Conservation (phyloP, 64 coral and sea anemone genomes). For the Porites lutea region DNA sequence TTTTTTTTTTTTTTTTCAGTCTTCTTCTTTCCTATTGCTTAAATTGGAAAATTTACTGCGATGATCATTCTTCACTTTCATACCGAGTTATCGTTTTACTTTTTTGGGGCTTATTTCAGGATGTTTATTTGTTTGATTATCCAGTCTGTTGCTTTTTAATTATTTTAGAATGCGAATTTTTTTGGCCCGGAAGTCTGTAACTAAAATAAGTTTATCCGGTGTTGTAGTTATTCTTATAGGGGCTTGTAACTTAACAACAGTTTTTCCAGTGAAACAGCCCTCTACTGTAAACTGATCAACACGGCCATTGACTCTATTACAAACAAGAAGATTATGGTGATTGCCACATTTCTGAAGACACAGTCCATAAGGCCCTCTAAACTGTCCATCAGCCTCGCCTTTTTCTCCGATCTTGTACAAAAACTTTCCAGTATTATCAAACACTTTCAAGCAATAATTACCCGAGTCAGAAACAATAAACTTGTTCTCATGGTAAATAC, state of each 20-base stretch:
- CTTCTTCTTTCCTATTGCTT: too few species aligned
- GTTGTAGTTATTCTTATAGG: neutral
- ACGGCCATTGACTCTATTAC: neutral
- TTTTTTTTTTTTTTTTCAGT: too few species aligned
- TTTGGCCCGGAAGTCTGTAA: too few species aligned
- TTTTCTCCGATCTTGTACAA: slow-evolving; percentile 25
- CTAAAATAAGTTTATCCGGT: too few species aligned
- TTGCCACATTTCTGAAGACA: slow-evolving; percentile 22
- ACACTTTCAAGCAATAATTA: slow-evolving; percentile 57
- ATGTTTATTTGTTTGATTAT: too few species aligned
- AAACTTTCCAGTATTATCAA: slow-evolving; percentile 23
- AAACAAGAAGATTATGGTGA: slow-evolving; percentile 37
- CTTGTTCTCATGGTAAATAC: neutral
- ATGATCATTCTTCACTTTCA: too few species aligned
- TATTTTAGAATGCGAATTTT: too few species aligned
- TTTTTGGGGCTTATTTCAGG: too few species aligned
- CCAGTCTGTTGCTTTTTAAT: too few species aligned
- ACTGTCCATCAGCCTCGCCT: slow-evolving; percentile 13
- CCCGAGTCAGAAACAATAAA: slow-evolving; percentile 29
- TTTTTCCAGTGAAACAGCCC: slow-evolving; percentile 6
- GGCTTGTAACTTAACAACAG: neutral
- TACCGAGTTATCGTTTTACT: too few species aligned
- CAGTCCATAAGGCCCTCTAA: neutral
- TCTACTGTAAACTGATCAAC: slow-evolving; percentile 46
- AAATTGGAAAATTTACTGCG: too few species aligned